Conservation (phyloP, 2,888 invertebrate species). For the Lochmaea crataegi region DNA sequence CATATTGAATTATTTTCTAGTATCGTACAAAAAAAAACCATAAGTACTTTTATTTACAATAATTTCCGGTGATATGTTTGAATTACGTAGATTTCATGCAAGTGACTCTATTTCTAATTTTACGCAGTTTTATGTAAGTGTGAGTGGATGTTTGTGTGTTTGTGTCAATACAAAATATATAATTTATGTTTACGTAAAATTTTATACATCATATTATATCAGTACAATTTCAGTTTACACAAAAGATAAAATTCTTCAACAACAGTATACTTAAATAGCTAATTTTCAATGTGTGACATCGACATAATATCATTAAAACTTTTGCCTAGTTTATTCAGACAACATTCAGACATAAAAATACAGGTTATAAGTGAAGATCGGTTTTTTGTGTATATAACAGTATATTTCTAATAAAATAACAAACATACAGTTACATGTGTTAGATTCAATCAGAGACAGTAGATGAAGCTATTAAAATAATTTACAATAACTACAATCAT, state of each 20-base stretch:
- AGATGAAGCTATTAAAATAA: not conserved
- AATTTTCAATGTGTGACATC: constrained; percentile 4
- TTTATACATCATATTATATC: constrained; percentile 39
- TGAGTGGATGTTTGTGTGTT: not conserved
- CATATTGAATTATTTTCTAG: not conserved
- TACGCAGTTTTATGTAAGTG: constrained; percentile 16
- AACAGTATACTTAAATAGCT: constrained; percentile 21
- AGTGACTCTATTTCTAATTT: constrained; percentile 17
- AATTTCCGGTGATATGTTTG: constrained; percentile 24
- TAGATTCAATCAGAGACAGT: not conserved
- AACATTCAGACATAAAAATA: constrained; percentile 2
- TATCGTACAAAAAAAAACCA: not conserved
- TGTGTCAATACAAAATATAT: constrained; percentile 42
- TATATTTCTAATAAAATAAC: not conserved
- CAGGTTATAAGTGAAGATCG: not conserved
- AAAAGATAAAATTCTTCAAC: constrained; percentile 25
- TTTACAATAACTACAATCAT: not conserved
- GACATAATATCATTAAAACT: not conserved
- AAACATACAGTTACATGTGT: not conserved
- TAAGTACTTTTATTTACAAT: constrained; percentile 19
- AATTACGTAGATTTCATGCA: constrained; percentile 21
- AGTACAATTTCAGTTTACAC: constrained; percentile 37
- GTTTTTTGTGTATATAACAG: not conserved
- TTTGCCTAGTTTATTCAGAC: not conserved
- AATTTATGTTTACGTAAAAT: constrained; percentile 28